These are phyloP conservation scores for Diorhabda elongata DNA, from an alignment of 1,140 invertebrate genomes.

Conservation along the genomic window DNA sequence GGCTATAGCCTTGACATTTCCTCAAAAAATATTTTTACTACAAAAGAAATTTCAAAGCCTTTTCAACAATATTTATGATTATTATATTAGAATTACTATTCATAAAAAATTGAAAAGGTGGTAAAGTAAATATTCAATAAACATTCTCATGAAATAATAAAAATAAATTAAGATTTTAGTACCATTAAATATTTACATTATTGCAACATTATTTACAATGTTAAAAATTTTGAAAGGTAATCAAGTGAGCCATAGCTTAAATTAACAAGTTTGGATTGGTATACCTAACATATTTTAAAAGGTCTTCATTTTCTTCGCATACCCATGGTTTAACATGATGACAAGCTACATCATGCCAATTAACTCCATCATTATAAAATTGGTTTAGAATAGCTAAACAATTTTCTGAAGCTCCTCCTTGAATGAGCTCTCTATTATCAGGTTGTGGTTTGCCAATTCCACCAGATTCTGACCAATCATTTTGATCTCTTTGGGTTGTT, in stretches of 20 bases:
- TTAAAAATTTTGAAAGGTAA: too few relatives aligned
- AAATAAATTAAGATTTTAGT: too few relatives aligned
- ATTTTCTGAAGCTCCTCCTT: slow-evolving; percentile 74
- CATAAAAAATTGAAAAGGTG: too few relatives aligned
- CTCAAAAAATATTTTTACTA: too few relatives aligned
- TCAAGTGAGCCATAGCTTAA: slow-evolving; percentile 43
- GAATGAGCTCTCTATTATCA: slow-evolving; percentile 72
- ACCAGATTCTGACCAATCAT: slow-evolving; percentile 78
- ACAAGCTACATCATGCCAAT: slow-evolving; percentile 84
- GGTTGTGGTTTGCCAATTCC: slow-evolving; percentile 76
- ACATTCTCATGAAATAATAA: too few relatives aligned
- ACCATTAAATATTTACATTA: too few relatives aligned
- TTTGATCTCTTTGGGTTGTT: slow-evolving; percentile 67
- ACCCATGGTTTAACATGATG: slow-evolving; percentile 79
- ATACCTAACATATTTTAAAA: slow-evolving; percentile 74
- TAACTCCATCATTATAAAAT: slow-evolving; percentile 81
- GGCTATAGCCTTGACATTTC: too few relatives aligned
- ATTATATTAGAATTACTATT: too few relatives aligned
- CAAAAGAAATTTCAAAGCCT: too few relatives aligned
- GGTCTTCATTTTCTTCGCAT: slow-evolving; percentile 76
- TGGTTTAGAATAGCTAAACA: slow-evolving; percentile 76
- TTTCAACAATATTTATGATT: too few relatives aligned
- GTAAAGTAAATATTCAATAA: too few relatives aligned
- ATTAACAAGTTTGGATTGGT: slow-evolving; percentile 70
- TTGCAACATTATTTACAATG: too few relatives aligned